Evolutionary conservation across 2,113 vertebrate species (phyloP).

Genomic region (Boleophthalmus pectinirostris): DNA sequence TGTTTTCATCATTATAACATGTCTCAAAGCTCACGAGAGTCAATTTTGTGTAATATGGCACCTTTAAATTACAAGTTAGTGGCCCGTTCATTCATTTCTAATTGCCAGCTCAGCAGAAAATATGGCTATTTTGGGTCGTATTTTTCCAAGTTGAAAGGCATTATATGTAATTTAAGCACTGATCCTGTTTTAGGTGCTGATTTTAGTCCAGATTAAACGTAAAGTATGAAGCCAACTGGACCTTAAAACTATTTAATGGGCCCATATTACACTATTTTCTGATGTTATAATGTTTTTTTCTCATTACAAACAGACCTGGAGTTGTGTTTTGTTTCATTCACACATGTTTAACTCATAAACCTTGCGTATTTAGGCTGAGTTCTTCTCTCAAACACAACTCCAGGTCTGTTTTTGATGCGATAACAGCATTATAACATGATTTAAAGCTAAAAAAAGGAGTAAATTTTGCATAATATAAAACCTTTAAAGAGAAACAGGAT

Average conservation of each 20-base stretch:
- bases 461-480: neutral
- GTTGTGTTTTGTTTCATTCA: no score
- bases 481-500: neutral
- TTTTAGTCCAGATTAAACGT: slow-evolving; percentile 15
- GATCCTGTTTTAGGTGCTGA: slow-evolving; percentile 13
- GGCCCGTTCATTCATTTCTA: neutral
- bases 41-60: no score
- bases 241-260: neutral
- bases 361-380: neutral
- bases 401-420: no score
- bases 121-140: neutral
- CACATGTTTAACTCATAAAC: no score
- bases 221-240: slow-evolving; percentile 1
- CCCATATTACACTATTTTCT: no score
- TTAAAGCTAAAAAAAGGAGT: no score
- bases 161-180: slow-evolving; percentile 11
- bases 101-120: slow-evolving; percentile 3
- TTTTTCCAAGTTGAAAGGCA: neutral
- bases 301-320: no score
- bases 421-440: no score
- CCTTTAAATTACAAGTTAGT: neutral
- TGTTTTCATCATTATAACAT: no score
- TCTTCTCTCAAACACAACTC: no score
- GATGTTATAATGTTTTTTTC: no score
- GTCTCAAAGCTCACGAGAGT: no score